Conservation (phyloP, 2,888 invertebrate genomes). For the Siphonodentalium dalli region DNA sequence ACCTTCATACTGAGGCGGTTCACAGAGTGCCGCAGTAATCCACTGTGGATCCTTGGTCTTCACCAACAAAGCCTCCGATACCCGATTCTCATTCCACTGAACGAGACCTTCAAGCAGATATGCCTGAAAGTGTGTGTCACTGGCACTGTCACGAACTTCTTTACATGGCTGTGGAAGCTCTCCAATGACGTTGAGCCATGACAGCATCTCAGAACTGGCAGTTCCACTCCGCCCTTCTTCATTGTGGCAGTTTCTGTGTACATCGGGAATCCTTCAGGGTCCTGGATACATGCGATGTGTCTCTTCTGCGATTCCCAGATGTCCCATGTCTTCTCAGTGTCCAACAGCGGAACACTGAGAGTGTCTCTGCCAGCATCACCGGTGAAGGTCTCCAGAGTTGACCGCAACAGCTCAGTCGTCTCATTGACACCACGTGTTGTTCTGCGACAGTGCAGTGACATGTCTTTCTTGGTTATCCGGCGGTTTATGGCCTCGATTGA, state of each 20-base stretch:
- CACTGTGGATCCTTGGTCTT: conserved; percentile 15
- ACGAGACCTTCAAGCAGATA: conserved; percentile 26
- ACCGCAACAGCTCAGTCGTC: conserved; percentile 21
- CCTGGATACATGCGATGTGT: conserved; percentile 35
- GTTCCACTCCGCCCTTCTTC: conserved; percentile 18
- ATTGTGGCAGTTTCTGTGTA: conserved; percentile 18
- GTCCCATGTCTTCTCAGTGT: conserved; percentile 19
- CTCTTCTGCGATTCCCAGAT: conserved; percentile 30
- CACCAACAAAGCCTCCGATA: background rate
- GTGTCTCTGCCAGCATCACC: conserved; percentile 27
- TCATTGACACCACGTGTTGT: conserved; percentile 24
- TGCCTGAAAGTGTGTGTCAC: conserved; percentile 28
- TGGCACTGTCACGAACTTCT: conserved; percentile 23
- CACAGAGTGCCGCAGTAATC: conserved; percentile 15
- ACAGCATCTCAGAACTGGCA: conserved; percentile 15
- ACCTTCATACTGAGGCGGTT: conserved; percentile 15
- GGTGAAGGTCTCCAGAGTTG: conserved; percentile 19
- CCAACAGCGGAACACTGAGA: conserved; percentile 29
- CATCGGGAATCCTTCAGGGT: conserved; percentile 23
- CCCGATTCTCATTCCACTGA: conserved; percentile 30
- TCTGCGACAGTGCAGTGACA: conserved; percentile 27
- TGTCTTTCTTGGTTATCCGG: conserved; percentile 18
- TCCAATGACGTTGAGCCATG: conserved; percentile 22
- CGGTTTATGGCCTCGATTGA: background rate
- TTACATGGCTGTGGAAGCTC: conserved; percentile 16